Percentiles rank a stretch among this genome's conserved stretches.
Conservation (phyloP, 2,797 vertebrate species). For the Neosilurus mollespiculum region DNA sequence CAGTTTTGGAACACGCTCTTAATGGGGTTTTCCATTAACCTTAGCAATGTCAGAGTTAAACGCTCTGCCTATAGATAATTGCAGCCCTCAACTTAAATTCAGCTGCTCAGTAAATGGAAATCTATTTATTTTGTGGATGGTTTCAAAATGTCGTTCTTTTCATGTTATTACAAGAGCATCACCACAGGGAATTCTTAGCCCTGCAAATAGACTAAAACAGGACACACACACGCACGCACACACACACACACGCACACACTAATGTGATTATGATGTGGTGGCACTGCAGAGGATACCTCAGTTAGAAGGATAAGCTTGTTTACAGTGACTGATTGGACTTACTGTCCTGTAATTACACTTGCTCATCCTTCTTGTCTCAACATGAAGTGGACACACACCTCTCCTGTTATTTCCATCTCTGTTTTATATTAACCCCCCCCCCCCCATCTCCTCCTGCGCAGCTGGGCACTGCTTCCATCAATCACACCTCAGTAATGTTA, state of each 20-base stretch:
- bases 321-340: constrained; percentile 60
- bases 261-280: constrained; percentile 36
- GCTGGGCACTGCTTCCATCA: constrained; percentile 54
- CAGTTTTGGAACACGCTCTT: constrained; percentile 10
- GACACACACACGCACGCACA: neutral
- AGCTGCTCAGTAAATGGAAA: constrained; percentile 12
- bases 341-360: constrained; percentile 64
- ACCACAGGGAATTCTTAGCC: neutral
- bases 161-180: neutral
- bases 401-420: constrained; percentile 20
- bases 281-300: constrained; percentile 15
- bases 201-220: constrained; percentile 8
- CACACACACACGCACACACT: neutral
- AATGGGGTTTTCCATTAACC: constrained; percentile 32
- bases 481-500: constrained; percentile 45
- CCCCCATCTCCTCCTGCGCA: constrained; percentile 39
- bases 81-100: neutral
- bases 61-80: constrained; percentile 1
- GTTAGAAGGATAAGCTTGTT: constrained; percentile 45
- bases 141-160: neutral
- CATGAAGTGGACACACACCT: constrained; percentile 45
- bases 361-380: constrained; percentile 55
- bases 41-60: neutral
- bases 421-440: constrained; percentile 4
- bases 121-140: neutral